Evolutionary conservation across 2,113 vertebrate genomes (phyloP), one percentile per base, ranked within the genome.

Genomic region (Sander vitreus): DNA sequence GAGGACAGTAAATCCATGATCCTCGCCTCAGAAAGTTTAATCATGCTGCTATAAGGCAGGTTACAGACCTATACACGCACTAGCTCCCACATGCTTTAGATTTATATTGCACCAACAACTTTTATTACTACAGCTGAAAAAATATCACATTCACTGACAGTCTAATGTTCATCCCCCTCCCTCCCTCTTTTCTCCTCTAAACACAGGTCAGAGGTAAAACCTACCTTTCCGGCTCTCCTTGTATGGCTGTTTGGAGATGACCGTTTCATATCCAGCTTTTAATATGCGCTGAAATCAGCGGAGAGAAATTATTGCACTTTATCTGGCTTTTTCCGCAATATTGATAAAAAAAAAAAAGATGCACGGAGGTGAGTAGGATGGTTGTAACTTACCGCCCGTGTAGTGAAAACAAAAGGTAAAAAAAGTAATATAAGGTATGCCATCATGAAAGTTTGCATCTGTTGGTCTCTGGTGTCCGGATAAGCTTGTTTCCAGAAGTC

Each of bases 171-270:
- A 79, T 1, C 48, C 18, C 16, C 30, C 18, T 43, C 15, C 33
- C 33, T 14, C 18, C 2, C 4, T 50, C 19, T 39, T 13, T 25
- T 39, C 30, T 5, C 58, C 30, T 59, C 50, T 76, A 53, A 66
- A 76, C 73, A 47, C 63, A 63, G 11, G 4, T 16, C 12, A 59
- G 10, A 54, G 45, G 30, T 59, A 3, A 63, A 75, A 12, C 84
- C 2, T 85, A 95, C 95, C 93, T 95, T 87, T 93, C 36, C 59
- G 51, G 58, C 21, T 86, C 55, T 76, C 78, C 30, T 14, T 65
- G 50, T 30, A 19, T 1, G 88, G 43, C 78, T 85, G 80, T 45
- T 23, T 86, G 58, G 72, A 81, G 51, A 57, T 76, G 43, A 45
- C 33, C 3, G 72, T 15, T 45, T 90, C 88, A 43, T 73, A 6